Percentiles rank a stretch among this genome's conserved stretches.
Conservation (phyloP, 64 coral and sea anemone genomes). For the Stichodactyla mertensii region DNA sequence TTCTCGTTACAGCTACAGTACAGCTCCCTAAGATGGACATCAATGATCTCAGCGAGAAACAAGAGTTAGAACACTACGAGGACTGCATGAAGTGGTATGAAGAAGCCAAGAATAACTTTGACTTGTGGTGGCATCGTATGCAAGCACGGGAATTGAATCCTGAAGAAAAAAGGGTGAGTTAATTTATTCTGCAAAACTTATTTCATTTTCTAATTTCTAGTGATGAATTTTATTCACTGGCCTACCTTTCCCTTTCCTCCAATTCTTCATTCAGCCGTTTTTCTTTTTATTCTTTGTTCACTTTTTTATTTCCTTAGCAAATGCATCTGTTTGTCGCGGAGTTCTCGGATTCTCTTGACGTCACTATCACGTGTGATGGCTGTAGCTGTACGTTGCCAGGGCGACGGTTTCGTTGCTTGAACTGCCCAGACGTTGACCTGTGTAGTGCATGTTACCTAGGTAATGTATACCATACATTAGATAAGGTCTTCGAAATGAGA, state of each 20-base stretch:
- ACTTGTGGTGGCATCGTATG: slow-evolving; percentile 58
- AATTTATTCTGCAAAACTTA: not conserved
- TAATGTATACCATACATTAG: slow-evolving; percentile 11
- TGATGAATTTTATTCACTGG: not conserved
- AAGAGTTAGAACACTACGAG: slow-evolving; percentile 92
- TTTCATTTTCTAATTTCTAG: not conserved
- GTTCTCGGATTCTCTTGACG: slow-evolving; percentile 82
- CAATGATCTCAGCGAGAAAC: slow-evolving; percentile 77
- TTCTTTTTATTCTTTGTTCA: not conserved
- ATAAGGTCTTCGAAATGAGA: too few relatives aligned
- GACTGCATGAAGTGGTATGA: slow-evolving; percentile 84
- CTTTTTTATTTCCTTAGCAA: slow-evolving; percentile 37
- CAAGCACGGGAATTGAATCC: slow-evolving; percentile 37
- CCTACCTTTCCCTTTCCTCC: not conserved
- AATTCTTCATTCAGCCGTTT: not conserved
- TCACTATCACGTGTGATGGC: slow-evolving; percentile 91
- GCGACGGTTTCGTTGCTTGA: slow-evolving; percentile 73
- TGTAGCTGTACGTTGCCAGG: slow-evolving; percentile 70
- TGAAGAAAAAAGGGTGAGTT: slow-evolving; percentile 71
- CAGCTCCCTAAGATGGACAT: slow-evolving; percentile 68
- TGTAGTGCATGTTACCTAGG: slow-evolving; percentile 75
- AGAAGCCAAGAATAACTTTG: slow-evolving; percentile 75
- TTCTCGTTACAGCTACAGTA: slow-evolving; percentile 41
- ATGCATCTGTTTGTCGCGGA: slow-evolving; percentile 93
- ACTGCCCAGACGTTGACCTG: slow-evolving; percentile 88